Evolutionary conservation across 2,888 invertebrate species (phyloP).

Genomic region (Orthosia incerta): DNA sequence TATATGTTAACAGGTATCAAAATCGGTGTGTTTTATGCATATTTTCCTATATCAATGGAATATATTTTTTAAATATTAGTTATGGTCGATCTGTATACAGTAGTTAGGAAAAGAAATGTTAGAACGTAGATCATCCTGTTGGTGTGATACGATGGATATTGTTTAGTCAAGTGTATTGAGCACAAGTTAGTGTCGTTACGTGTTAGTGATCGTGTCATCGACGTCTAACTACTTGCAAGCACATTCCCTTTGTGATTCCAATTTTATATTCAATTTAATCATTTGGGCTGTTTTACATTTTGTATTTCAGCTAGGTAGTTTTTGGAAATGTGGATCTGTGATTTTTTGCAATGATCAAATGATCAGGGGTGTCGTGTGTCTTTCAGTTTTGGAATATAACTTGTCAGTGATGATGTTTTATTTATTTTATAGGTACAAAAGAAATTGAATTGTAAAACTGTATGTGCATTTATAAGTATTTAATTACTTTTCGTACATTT

Average conservation of each 20-base stretch:
- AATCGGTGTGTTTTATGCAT: conserved; percentile 79
- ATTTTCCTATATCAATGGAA: conserved; percentile 81
- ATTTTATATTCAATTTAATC: conserved; percentile 33
- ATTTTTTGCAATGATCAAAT: conserved; percentile 53
- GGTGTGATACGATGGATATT: conserved; percentile 54
- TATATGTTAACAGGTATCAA: conserved; percentile 66
- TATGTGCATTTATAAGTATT: conserved; percentile 7
- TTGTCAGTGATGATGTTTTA: conserved; percentile 36
- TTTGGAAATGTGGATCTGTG: conserved; percentile 58
- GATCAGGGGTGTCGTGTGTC: conserved; percentile 54
- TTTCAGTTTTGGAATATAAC: conserved; percentile 12
- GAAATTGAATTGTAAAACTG: not conserved
- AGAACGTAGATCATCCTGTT: conserved; percentile 59
- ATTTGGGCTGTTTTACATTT: conserved; percentile 40
- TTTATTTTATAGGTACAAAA: conserved; percentile 1
- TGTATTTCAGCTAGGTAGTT: conserved; percentile 44
- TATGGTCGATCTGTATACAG: conserved; percentile 76
- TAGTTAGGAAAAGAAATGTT: conserved; percentile 82
- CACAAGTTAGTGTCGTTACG: conserved; percentile 63
- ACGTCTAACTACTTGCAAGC: conserved; percentile 44
- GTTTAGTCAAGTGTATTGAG: conserved; percentile 51
- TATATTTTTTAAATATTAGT: conserved; percentile 86
- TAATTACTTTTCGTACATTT: not conserved
- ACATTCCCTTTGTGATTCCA: conserved; percentile 57
- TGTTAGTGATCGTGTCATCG: conserved; percentile 61